phyloP scores from a whole-genome alignment of 2,113 vertebrate species.

The Brachyistius frenatus region DNA sequence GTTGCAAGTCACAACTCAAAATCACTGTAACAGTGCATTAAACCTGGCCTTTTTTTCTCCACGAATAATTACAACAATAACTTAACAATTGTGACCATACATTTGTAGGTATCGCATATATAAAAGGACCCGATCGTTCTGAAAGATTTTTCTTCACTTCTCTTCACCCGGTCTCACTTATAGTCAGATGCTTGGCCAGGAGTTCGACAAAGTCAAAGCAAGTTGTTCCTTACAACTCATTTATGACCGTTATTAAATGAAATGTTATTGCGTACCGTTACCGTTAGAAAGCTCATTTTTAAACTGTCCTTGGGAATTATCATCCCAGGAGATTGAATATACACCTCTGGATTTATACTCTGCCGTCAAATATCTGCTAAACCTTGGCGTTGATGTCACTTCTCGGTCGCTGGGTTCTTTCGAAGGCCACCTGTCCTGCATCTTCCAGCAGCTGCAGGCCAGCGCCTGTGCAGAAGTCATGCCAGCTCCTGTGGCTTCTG shows the following conservation, averaged over 20 bases:
- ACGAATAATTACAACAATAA: too few relatives aligned
- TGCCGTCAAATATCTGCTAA: slow-evolving; percentile 33
- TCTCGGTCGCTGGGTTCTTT: slow-evolving; percentile 10
- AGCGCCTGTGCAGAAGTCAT: slow-evolving; percentile 24
- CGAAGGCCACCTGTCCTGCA: slow-evolving; percentile 44
- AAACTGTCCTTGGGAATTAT: slow-evolving; percentile 16
- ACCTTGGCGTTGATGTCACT: slow-evolving; percentile 24
- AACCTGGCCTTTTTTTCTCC: too few relatives aligned
- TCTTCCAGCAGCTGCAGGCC: slow-evolving; percentile 60
- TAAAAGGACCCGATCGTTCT: neutral
- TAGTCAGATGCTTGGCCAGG: neutral
- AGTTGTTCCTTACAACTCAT: too few relatives aligned
- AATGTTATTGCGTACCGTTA: neutral
- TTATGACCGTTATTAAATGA: slow-evolving; percentile 13
- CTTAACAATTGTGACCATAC: too few relatives aligned
- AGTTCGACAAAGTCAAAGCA: neutral
- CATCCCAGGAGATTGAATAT: neutral
- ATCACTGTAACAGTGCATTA: slow-evolving; percentile 8
- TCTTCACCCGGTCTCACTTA: neutral
- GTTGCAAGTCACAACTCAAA: too few relatives aligned
- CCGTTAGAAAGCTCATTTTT: slow-evolving; percentile 19
- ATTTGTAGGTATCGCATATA: neutral
- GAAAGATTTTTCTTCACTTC: slow-evolving; percentile 9
- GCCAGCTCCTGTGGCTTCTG: slow-evolving; percentile 57
- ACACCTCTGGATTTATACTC: neutral